A percentile compares a stretch with the other conserved stretches of the same genome.
Conservation (phyloP, 1,140 invertebrate genomes). For the Macrobrachium rosenbergii region DNA sequence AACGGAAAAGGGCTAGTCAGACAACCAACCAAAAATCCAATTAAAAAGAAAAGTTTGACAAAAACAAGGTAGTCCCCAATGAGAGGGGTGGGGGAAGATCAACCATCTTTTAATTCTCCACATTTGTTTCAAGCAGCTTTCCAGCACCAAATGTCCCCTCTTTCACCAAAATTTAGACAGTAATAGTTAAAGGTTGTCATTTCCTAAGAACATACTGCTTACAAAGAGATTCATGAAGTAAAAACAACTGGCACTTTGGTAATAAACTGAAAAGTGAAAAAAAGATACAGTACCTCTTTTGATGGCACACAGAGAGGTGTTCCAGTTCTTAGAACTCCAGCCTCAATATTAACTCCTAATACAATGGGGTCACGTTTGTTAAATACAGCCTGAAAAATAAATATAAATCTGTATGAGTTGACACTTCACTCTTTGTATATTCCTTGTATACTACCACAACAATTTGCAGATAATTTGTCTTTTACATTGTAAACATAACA, state of each 20-base stretch:
- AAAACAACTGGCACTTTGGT: background rate
- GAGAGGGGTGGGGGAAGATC: too few species aligned
- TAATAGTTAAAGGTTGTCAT: too few species aligned
- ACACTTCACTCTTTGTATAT: background rate
- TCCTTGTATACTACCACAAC: background rate
- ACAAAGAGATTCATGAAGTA: background rate
- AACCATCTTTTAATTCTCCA: too few species aligned
- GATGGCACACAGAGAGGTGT: constrained; percentile 97
- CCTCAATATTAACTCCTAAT: constrained; percentile 95
- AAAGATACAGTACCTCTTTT: constrained; percentile 77
- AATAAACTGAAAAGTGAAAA: background rate
- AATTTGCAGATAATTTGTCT: background rate
- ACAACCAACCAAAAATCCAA: too few species aligned
- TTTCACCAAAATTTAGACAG: too few species aligned
- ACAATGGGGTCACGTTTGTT: constrained; percentile 99
- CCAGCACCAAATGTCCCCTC: too few species aligned
- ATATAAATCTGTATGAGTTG: constrained; percentile 68
- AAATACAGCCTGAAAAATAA: constrained; percentile 95
- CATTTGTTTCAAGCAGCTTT: too few species aligned
- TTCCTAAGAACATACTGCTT: too few species aligned
- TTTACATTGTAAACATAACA: too few species aligned
- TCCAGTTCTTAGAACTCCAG: constrained; percentile 94
- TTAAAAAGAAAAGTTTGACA: too few species aligned
- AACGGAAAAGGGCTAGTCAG: too few species aligned
- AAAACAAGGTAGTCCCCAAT: too few species aligned